Evolutionary conservation across 2,888 invertebrate species (phyloP).

Genomic region (Linyphia triangularis): DNA sequence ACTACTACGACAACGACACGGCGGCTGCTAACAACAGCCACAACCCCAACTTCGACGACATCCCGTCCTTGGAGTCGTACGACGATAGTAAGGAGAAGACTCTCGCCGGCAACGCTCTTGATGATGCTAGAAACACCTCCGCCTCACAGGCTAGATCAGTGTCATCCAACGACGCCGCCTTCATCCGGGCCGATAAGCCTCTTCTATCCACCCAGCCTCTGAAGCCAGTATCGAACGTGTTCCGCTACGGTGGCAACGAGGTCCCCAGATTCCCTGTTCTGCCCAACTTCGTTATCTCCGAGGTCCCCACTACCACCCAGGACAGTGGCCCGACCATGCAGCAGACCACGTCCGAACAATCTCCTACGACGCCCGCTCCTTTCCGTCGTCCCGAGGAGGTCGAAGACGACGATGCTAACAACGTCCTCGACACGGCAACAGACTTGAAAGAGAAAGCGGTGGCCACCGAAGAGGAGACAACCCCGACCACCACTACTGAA

Average conservation of each 20-base stretch:
- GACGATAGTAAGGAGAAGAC: slow-evolving; percentile 58
- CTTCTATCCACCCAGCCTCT: not conserved
- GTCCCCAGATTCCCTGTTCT: slow-evolving; percentile 71
- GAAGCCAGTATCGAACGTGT: slow-evolving; percentile 71
- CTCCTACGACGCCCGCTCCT: not conserved
- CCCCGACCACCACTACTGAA: slow-evolving; percentile 52
- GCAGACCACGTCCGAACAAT: not conserved
- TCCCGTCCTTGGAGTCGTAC: slow-evolving; percentile 70
- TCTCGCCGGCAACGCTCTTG: slow-evolving; percentile 12
- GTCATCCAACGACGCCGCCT: not conserved
- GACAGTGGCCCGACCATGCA: not conserved
- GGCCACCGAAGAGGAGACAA: slow-evolving; percentile 13
- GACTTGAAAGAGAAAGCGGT: slow-evolving; percentile 20
- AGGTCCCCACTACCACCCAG: not conserved
- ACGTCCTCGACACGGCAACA: slow-evolving; percentile 46
- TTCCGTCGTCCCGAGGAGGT: not conserved
- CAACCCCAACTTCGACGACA: slow-evolving; percentile 73
- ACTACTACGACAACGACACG: slow-evolving; percentile 73
- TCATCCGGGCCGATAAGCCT: not conserved
- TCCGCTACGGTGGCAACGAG: slow-evolving; percentile 73
- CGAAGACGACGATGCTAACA: slow-evolving; percentile 47
- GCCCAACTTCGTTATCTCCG: slow-evolving; percentile 55
- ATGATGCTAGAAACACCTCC: not conserved
- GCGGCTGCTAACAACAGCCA: slow-evolving; percentile 6
- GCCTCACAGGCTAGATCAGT: slow-evolving; percentile 42